Base-by-base conservation (phyloP, 2,888 invertebrate genomes). In the Pomacea canaliculata region DNA sequence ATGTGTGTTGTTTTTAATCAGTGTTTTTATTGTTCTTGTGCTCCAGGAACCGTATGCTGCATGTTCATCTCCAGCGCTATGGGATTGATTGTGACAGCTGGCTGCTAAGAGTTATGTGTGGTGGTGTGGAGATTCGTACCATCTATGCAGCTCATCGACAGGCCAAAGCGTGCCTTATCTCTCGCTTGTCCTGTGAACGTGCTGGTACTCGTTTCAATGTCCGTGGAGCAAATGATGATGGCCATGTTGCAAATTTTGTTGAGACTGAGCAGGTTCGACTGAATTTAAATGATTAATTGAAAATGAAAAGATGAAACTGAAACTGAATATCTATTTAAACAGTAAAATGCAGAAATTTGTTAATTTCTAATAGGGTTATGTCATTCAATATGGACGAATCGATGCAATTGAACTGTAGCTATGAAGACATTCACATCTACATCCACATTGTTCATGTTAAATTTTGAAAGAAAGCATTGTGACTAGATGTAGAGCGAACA, bases 231-330 rank as follows among this genome's bases (percentile, higher is more conserved):
- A 99, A 99, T 92, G 99, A 99, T 92, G 97, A 98, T 90, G 99
- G 99, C 0, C 96, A 98, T 92, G 99, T 99, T 23, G 99, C 99
- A 1, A 99, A 99, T 93, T 99, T 99, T 93, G 99, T 99, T 51
- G 99, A 99, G 93, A 99, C 99, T 0, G 99, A 99, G 92, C 99
- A 99, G 93, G 96, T 97, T 23, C 65, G 74, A 27, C 12, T 13
- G 67, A 23, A 12, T 8, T 12, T 60, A 23, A 68, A 56, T 16
- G 51, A 56, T 56, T 56, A 13, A 16, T 8, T 56, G 51, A 56
- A 56, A 13, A 4, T 56, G 51, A 56, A 56, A 13, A 16, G 51
- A 56, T 56, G 16, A 2, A 10, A 2, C 16, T 56, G 51, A 56
- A 56, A 13, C 51, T 56, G 51, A 16, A 56, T 13, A 16, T 1